Base-by-base conservation (phyloP, 2,888 invertebrate species). In the Plemyria rubiginata region DNA sequence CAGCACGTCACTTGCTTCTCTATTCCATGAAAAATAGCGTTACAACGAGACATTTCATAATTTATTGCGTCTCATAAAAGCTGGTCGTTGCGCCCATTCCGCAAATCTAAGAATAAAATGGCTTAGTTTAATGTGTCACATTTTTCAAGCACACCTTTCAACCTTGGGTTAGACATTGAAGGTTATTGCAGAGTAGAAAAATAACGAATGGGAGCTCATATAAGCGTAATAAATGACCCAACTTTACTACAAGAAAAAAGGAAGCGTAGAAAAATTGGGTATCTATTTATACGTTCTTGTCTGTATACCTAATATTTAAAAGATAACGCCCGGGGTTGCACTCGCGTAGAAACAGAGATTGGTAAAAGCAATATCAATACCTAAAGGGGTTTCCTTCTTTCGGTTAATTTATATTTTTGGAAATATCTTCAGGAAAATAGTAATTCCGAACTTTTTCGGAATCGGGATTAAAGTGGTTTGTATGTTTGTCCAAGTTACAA, bases 21-120 rank as follows among this genome's bases (percentile, higher is more conserved):
- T 36, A 51, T 38, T 49, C 45, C 54, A 46, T 45, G 38, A 40
- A 65, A 63, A 60, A 63, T 52, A 54, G 58, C 50, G 43, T 49
- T 48, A 56, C 22, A 54, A 53, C 32, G 60, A 43, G 57, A 67
- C 59, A 62, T 62, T 54, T 43, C 40, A 68, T 72, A 67, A 74
- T 70, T 68, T 71, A 74, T 74, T 60, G 63, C 69, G 54, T 60
- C 54, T 68, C 66, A 71, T 73, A 71, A 73, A 73, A 71, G 50
- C 43, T 45, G 55, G 61, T 65, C 66, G 70, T 62, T 60, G 55
- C 64, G 61, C 65, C 62, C 67, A 68, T 68, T 66, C 49, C 66
- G 62, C 60, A 56, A 73, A 70, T 66, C 71, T 69, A 66, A 67
- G 61, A 70, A 60, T 64, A 53, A 70, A 66, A 69, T 53, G 67